Percentiles rank a stretch among this genome's conserved stretches.
Evolutionary conservation across 2,888 invertebrate genomes (phyloP).

Genomic region (Acleris cristana): DNA sequence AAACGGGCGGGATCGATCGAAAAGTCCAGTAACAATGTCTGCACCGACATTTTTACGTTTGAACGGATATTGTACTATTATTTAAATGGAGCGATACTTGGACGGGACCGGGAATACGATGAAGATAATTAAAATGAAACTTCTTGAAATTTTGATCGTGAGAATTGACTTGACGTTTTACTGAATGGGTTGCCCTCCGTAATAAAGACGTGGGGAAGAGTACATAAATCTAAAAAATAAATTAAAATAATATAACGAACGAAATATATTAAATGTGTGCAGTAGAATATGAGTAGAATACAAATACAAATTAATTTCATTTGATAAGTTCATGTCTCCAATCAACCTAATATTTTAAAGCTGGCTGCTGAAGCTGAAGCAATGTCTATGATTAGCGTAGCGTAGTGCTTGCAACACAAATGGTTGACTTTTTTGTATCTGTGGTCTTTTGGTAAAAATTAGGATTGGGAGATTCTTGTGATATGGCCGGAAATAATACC

Average conservation of each 20-base stretch:
- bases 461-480: slow-evolving; percentile 74
- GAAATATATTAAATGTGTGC: no score
- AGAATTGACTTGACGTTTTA: slow-evolving; percentile 30
- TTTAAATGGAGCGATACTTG: slow-evolving; percentile 49
- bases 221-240: not conserved
- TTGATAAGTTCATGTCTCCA: no score
- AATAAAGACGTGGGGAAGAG: slow-evolving; percentile 6
- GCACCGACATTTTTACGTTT: slow-evolving; percentile 87
- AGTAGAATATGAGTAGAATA: no score
- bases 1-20: slow-evolving; percentile 88
- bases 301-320: no score
- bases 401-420: slow-evolving; percentile 57
- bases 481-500: slow-evolving; percentile 85
- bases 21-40: slow-evolving; percentile 91
- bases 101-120: slow-evolving; percentile 54
- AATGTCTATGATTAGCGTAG: slow-evolving; percentile 10
- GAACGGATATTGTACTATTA: slow-evolving; percentile 43
- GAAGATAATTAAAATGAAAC: slow-evolving; percentile 30
- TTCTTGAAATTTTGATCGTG: slow-evolving; percentile 31
- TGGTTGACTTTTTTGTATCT: slow-evolving; percentile 48
- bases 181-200: slow-evolving; percentile 13
- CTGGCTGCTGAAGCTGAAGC: no score
- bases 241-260: not conserved
- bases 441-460: slow-evolving; percentile 71
- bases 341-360: no score